These are phyloP conservation scores for Gari tellinella DNA, from an alignment of 2,888 invertebrate genomes.

Conservation along the genomic window DNA sequence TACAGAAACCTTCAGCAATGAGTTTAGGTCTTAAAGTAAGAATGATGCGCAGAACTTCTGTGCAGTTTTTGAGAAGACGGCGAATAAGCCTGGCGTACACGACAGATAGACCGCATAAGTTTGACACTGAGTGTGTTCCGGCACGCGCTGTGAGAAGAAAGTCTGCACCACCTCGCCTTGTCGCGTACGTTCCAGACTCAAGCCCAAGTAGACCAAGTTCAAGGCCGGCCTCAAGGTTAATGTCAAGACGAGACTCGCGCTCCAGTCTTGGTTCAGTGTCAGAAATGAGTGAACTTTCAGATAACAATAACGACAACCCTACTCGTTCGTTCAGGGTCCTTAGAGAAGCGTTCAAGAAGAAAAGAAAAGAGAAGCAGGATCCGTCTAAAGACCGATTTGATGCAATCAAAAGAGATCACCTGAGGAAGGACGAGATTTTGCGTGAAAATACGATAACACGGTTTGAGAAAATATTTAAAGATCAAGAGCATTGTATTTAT, in stretches of 20 bases:
- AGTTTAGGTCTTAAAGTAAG: no score
- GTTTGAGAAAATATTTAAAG: slow-evolving; percentile 46
- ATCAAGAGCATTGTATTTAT: neutral
- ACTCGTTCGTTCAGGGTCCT: slow-evolving; percentile 42
- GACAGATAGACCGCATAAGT: no score
- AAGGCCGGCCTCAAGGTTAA: no score
- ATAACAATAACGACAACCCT: neutral
- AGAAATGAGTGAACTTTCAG: slow-evolving; percentile 13
- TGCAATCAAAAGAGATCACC: slow-evolving; percentile 25
- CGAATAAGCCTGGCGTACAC: no score
- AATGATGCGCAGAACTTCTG: no score
- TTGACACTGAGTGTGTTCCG: neutral
- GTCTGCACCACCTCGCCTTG: neutral
- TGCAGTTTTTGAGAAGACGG: no score
- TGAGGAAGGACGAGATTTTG: slow-evolving; percentile 9
- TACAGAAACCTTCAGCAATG: neutral
- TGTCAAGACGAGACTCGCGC: neutral
- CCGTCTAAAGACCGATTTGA: slow-evolving; percentile 37
- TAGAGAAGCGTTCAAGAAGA: slow-evolving; percentile 49
- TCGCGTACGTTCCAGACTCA: neutral
- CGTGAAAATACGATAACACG: slow-evolving; percentile 23
- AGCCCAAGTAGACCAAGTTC: slow-evolving; percentile 7
- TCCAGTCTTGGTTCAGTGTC: neutral
- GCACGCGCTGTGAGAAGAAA: neutral
- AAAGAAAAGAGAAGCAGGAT: slow-evolving; percentile 28